phyloP scores from a whole-genome alignment of 2,888 invertebrate species.

The Coenonympha glycerion region DNA sequence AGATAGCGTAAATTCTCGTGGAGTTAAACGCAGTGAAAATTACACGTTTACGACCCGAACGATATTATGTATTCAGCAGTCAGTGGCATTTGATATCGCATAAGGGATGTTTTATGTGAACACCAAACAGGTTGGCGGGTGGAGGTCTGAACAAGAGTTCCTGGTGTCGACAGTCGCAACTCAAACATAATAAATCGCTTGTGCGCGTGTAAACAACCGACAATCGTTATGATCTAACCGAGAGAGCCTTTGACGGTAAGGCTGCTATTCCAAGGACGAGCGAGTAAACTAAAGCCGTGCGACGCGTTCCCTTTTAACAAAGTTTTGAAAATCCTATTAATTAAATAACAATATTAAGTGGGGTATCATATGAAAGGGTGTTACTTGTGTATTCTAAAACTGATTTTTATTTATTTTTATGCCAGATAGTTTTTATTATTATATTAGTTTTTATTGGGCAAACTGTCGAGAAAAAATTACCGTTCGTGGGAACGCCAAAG shows the following conservation, averaged over 20 bases:
- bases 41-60: background rate
- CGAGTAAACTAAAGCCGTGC: too few species aligned
- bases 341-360: too few species aligned
- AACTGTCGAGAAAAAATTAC: too few species aligned
- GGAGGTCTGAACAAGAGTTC: slow-evolving; percentile 30
- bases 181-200: slow-evolving; percentile 58
- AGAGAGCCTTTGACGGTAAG: slow-evolving; percentile 35
- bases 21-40: background rate
- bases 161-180: slow-evolving; percentile 34
- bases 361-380: too few species aligned
- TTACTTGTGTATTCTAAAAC: too few species aligned
- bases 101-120: slow-evolving; percentile 5
- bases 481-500: too few species aligned
- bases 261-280: too few species aligned
- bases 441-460: too few species aligned
- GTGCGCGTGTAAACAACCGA: slow-evolving; percentile 37
- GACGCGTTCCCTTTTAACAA: too few species aligned
- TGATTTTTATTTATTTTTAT: too few species aligned
- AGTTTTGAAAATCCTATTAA: too few species aligned
- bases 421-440: too few species aligned
- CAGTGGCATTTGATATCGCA: background rate
- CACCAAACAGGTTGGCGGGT: background rate
- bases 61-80: background rate
- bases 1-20: background rate
- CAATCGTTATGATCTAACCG: slow-evolving; percentile 46